These are phyloP conservation scores for Vireo griseus DNA, from an alignment of 2,797 vertebrate species.

Conservation along the genomic window DNA sequence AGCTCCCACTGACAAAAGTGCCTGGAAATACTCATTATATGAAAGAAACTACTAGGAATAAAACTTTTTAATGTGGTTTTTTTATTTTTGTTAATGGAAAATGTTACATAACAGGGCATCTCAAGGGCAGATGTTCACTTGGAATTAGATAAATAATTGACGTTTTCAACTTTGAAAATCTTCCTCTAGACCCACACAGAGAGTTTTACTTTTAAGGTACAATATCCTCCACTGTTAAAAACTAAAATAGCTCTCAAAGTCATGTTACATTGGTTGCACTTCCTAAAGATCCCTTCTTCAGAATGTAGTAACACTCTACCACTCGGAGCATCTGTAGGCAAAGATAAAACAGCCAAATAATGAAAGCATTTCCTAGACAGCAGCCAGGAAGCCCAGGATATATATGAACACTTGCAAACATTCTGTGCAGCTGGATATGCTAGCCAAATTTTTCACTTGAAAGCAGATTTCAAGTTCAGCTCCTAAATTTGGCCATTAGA, in stretches of 20 bases:
- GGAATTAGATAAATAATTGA: background rate
- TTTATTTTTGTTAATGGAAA: background rate
- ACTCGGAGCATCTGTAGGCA: background rate
- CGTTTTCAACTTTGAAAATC: background rate
- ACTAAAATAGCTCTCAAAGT: background rate
- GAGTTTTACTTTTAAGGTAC: background rate
- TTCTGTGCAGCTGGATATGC: background rate
- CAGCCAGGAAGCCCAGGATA: background rate
- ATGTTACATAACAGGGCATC: background rate
- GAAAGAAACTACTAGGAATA: background rate
- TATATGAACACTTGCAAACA: background rate
- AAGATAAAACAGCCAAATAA: background rate
- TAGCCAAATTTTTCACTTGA: background rate
- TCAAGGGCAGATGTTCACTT: background rate
- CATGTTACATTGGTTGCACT: background rate
- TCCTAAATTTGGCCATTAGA: background rate
- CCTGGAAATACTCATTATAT: background rate
- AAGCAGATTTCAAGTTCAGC: background rate
- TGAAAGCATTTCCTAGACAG: background rate
- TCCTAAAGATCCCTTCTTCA: background rate
- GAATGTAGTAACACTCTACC: background rate
- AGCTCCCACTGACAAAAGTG: background rate
- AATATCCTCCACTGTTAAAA: background rate
- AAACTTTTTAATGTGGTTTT: background rate
- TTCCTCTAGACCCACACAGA: background rate